Percentiles rank a stretch among this genome's conserved stretches.
Conservation (phyloP, 2,113 vertebrate genomes). For the Misgurnus anguillicaudatus region DNA sequence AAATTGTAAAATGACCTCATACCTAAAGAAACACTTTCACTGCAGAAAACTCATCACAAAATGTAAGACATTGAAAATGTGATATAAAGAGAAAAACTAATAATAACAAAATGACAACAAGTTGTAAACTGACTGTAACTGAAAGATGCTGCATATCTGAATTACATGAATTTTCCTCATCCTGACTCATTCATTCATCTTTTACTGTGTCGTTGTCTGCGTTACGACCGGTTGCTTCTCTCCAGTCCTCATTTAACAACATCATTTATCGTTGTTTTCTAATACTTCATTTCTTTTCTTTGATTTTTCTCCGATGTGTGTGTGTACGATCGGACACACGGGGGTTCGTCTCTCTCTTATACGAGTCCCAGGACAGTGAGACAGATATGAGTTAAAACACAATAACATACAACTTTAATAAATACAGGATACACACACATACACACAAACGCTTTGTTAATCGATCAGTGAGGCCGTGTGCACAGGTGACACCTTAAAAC, state of each 20-base stretch:
- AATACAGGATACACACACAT: conserved; percentile 40
- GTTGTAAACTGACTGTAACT: conserved; percentile 39
- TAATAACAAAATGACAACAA: no score
- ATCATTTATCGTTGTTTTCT: conserved; percentile 32
- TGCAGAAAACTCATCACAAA: no score
- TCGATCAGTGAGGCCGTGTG: conserved; percentile 50
- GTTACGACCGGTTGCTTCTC: conserved; percentile 34
- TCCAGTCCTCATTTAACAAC: conserved; percentile 26
- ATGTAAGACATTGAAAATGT: no score
- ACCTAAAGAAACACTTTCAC: no score
- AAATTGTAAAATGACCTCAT: no score
- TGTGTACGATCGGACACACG: conserved; percentile 1
- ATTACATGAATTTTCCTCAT: conserved; percentile 75
- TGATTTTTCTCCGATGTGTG: conserved; percentile 18
- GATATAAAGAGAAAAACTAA: no score
- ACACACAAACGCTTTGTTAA: conserved; percentile 62
- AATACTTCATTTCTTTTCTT: conserved; percentile 43
- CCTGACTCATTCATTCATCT: conserved; percentile 51
- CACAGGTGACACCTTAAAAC: no score
- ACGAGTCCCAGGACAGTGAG: conserved; percentile 60
- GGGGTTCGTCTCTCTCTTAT: conserved; percentile 14
- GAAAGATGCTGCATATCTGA: conserved; percentile 77
- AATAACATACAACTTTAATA: conserved; percentile 66
- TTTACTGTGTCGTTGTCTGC: conserved; percentile 36
- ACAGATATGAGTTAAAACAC: conserved; percentile 76